Conservation (phyloP, 2,797 vertebrate genomes). For the Anisognathus igniventris region DNA sequence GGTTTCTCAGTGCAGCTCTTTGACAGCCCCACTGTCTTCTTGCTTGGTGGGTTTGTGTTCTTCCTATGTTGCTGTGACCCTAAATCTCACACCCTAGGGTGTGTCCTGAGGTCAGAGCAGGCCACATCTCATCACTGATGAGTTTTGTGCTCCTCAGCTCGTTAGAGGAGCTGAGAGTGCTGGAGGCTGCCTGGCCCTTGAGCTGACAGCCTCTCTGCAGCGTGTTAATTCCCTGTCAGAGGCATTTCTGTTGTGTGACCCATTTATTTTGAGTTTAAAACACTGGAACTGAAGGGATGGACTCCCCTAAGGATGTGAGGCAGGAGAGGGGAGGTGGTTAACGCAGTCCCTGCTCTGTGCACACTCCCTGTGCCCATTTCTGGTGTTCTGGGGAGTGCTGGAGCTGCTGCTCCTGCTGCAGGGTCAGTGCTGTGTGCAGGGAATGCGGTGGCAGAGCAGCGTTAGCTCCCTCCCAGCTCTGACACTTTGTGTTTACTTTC, state of each 20-base stretch:
- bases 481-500: neutral
- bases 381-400: fast-evolving
- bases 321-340: neutral
- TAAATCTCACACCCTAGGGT: too few species aligned
- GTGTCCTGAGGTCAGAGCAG: neutral
- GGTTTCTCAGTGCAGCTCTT: neutral
- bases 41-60: neutral
- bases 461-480: neutral
- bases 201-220: neutral
- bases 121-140: neutral
- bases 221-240: neutral
- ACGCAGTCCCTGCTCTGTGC: neutral
- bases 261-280: neutral
- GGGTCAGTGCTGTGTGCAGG: fast-evolving
- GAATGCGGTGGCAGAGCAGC: neutral
- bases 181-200: neutral
- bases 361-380: fast-evolving
- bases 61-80: neutral
- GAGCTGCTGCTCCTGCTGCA: neutral
- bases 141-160: neutral
- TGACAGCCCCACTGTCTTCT: neutral
- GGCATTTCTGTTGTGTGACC: neutral
- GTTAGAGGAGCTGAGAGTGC: neutral
- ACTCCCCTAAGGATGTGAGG: neutral
- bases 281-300: neutral